Conservation (phyloP, 2,797 vertebrate genomes). For the Acanthurus lineatus region DNA sequence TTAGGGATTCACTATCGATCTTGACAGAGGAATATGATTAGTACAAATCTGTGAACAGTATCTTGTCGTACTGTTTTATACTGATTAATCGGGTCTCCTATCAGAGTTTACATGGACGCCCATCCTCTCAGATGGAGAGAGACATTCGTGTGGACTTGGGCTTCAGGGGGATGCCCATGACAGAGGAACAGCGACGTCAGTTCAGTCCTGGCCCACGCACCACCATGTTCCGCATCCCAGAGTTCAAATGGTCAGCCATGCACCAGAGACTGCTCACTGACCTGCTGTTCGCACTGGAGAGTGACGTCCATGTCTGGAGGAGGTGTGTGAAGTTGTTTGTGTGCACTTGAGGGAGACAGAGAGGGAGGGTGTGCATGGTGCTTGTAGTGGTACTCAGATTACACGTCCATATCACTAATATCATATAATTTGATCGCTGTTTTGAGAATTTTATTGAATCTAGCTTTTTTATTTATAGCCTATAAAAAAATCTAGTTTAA, state of each 20-base stretch:
- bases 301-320: constrained; percentile 97
- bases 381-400: not conserved
- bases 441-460: not conserved
- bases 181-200: constrained; percentile 92
- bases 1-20: constrained; percentile 33
- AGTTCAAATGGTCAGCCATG: constrained; percentile 99
- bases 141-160: constrained; percentile 92
- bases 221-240: constrained; percentile 99
- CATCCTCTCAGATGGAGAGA: constrained; percentile 86
- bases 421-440: not conserved
- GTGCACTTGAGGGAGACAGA: not conserved
- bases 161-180: constrained; percentile 93
- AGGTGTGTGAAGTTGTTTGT: constrained; percentile 85
- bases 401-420: not conserved
- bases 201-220: constrained; percentile 98
- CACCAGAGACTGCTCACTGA: constrained; percentile 97
- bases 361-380: not conserved
- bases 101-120: constrained; percentile 89
- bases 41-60: not conserved
- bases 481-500: not conserved
- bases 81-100: constrained; percentile 39
- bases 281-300: constrained; percentile 96
- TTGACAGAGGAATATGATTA: constrained; percentile 17
- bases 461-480: not conserved
- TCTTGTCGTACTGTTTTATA: constrained; percentile 9